Evolutionary conservation across 2,888 invertebrate species (phyloP).

Genomic region (Bugulina stolonifera): DNA sequence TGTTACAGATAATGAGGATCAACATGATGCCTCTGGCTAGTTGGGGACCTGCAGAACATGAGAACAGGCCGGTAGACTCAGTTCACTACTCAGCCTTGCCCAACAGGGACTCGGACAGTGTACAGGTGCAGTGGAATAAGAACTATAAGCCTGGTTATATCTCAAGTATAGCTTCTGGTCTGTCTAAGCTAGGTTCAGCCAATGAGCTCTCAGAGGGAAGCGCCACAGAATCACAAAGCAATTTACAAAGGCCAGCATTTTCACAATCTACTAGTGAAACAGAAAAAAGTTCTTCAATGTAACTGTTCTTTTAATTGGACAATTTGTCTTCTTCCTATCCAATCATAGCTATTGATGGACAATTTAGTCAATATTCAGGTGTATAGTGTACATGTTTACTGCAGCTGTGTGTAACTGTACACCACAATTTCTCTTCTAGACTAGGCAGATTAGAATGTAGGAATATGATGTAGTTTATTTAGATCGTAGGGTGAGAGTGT

Average conservation of each 20-base stretch:
- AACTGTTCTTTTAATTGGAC: not conserved
- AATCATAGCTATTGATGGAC: no score
- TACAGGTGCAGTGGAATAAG: slow-evolving; percentile 17
- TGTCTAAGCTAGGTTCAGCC: not conserved
- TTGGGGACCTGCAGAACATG: slow-evolving; percentile 42
- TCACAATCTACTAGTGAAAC: not conserved
- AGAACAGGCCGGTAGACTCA: slow-evolving; percentile 31
- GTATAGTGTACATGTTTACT: no score
- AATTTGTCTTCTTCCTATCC: no score
- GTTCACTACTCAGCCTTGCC: not conserved
- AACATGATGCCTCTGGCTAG: slow-evolving; percentile 36
- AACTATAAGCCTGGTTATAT: slow-evolving; percentile 20
- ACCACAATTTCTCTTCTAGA: no score
- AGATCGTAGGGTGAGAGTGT: no score
- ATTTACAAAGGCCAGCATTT: slow-evolving; percentile 3
- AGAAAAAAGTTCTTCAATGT: not conserved
- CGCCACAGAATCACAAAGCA: slow-evolving; percentile 17
- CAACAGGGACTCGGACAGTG: not conserved
- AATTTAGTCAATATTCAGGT: no score
- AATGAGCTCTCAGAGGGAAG: slow-evolving; percentile 24
- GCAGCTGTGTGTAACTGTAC: no score
- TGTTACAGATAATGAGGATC: slow-evolving; percentile 35
- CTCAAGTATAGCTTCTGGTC: slow-evolving; percentile 8
- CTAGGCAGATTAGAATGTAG: no score
- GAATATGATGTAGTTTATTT: no score